A percentile compares a stretch with the other conserved stretches of the same genome.
Evolutionary conservation across 2,797 vertebrate species (phyloP).

Genomic region (Amphiprion clarkii): DNA sequence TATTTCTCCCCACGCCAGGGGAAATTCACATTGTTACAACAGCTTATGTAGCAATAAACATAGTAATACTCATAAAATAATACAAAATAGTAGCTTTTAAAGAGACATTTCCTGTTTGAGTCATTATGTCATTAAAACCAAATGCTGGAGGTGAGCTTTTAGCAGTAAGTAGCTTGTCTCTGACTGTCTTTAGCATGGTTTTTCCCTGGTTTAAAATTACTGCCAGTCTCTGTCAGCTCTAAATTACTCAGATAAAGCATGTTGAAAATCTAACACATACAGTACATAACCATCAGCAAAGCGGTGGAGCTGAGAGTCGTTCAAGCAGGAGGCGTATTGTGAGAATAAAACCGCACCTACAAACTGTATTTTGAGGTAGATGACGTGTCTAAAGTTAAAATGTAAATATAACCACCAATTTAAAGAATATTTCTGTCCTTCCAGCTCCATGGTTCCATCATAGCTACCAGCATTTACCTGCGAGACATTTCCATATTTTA

Average conservation of each 20-base stretch:
- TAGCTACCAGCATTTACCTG: not conserved
- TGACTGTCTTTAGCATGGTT: conserved; percentile 13
- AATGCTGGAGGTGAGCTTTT: conserved; percentile 5
- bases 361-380: not conserved
- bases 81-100: too few species aligned
- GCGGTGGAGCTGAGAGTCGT: not conserved
- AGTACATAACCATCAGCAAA: conserved; percentile 26
- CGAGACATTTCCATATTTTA: not conserved
- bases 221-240: not conserved
- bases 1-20: too few species aligned
- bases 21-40: too few species aligned
- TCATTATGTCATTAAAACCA: conserved; percentile 14
- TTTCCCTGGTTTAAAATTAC: conserved; percentile 13
- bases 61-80: too few species aligned
- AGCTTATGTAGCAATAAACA: too few species aligned
- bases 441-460: not conserved
- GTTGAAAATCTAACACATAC: conserved; percentile 4
- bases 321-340: not conserved
- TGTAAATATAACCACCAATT: not conserved
- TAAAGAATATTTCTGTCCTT: not conserved
- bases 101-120: conserved; percentile 7
- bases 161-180: conserved; percentile 16
- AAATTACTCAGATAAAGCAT: not conserved
- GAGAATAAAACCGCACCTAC: not conserved
- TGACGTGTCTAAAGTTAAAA: not conserved